Percentiles rank a stretch among this genome's conserved stretches.
Evolutionary conservation across 2,888 invertebrate species (phyloP).

Genomic region (Linnaemya vulpina): DNA sequence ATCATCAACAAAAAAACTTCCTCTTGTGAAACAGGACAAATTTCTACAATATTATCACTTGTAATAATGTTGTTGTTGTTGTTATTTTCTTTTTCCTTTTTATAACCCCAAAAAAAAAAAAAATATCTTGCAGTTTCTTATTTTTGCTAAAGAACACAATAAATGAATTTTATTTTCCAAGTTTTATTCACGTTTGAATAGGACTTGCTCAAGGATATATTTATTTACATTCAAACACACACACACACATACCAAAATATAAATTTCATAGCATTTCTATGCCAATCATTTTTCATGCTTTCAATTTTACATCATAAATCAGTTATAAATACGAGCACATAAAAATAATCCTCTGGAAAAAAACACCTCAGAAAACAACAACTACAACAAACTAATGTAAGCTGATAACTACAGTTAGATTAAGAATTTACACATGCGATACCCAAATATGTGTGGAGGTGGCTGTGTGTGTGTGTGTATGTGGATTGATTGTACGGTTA

Average conservation of each 20-base stretch:
- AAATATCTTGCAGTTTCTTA: too few relatives aligned
- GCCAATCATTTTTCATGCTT: conserved; percentile 39
- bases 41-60: too few relatives aligned
- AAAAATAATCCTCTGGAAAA: conserved; percentile 19
- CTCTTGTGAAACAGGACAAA: too few relatives aligned
- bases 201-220: too few relatives aligned
- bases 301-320: conserved; percentile 56
- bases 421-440: background rate
- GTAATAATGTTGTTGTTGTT: too few relatives aligned
- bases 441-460: background rate
- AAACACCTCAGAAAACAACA: background rate
- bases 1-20: too few relatives aligned
- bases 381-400: too few relatives aligned
- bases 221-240: too few relatives aligned
- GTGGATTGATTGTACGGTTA: background rate
- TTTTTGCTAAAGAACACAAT: too few relatives aligned
- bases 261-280: conserved; percentile 10
- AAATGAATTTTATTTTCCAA: too few relatives aligned
- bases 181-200: background rate
- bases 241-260: background rate
- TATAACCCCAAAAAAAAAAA: too few relatives aligned
- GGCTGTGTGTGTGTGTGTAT: background rate
- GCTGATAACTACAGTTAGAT: conserved; percentile 21
- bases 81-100: too few relatives aligned
- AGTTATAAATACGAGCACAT: conserved; percentile 37